Evolutionary conservation across 2,113 vertebrate species (phyloP), one percentile per base, ranked within the genome.

Genomic region (Loxodonta africana): DNA sequence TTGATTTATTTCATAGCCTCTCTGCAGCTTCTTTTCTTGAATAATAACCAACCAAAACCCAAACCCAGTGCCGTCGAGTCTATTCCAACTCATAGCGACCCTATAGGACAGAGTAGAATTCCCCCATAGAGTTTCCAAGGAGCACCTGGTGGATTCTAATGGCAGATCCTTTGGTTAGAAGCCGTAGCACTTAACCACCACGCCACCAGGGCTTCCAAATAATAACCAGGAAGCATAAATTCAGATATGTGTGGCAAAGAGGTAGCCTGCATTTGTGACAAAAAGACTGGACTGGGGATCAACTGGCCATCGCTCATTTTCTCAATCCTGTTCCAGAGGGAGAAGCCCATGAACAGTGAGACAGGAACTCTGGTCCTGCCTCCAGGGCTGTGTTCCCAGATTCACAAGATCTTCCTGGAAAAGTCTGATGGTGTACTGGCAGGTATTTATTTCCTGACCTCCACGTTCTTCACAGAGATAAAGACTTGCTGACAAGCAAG

Each of bases 161-260:
- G 37, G 37, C 37, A 37, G 37, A 37, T 37, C 37, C 37, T 37
- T 37, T 37, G 37, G 37, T 37, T 37, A 37, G 37, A 37, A 37
- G 37, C 37, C 37, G 37, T 37, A 37, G 37, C 37, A 37, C 37
- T 37, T 37, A 37, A 37, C 37, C 37, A 37, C 37, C 37, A 37
- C 37, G 37, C 37, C 37, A 37, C 37, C 37, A 37, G 37, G 37
- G 37, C 37, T 37, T 37, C 37, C 37, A 37, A 96, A 92, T 44
- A 86, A 30, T 83, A 93, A 96, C 91, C 90, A 85, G 87, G 94
- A 96, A 73, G 65, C 67, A 95, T 37, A 88, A 77, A 86, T 96
- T 91, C 86, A 96, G 94, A n/a, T 25, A 8, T 14, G 2, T 8
- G 44, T 46, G 41, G 33, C 53, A 53, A 65, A 82, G 41, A 60